Evolutionary conservation across 1,140 invertebrate species (phyloP), one percentile per base, ranked within the genome.

Genomic region (Chrysomallon squamiferum): DNA sequence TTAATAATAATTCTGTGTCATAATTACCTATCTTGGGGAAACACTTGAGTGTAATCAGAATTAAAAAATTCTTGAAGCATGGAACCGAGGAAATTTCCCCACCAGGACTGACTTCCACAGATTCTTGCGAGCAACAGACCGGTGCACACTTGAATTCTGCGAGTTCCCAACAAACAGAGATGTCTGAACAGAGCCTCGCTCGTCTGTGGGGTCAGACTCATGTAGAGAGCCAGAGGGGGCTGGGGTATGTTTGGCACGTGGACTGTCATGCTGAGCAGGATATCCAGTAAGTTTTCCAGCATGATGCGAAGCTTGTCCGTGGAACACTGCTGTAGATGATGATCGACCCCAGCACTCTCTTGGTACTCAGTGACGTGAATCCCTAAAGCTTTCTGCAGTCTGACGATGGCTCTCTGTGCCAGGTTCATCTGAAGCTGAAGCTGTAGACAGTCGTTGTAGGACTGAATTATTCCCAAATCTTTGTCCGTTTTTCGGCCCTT

Each of bases 61-160:
- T 92, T 90, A 80, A 94, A 96, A 56, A 95, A 89, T 70, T 89
- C 88, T 18, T 90, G 89, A 27, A 96, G 88, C 13, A 91, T 93
- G 76, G 92, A 92, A 1, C 93, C 91, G 4, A 97, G 87, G 77
- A 95, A 95, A 64, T 92, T 89, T 15, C 94, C 94, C 94, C 94
- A 96, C 93, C 93, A 96, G 1, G 88, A 87, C 79, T 92, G 90
- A 62, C 90, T 88, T 56, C 90, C 91, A 83, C 93, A 94, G 74
- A 92, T 90, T 35, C 92, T 89, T 29, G 93, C 91, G 73, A 95
- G 84, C 64, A 96, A 86, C 30, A 93, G 91, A 7, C 91, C 92
- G 22, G 90, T 88, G 27, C 90, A 65, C 6, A 93, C 87, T 79
- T 93, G 93, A 30, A 91, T 87, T 64, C 90, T 87, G 35, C 88